Percentiles rank a stretch among this genome's conserved stretches.
These are phyloP conservation scores for Cantharis rustica DNA, from an alignment of 2,888 invertebrate genomes.

Conservation along the genomic window DNA sequence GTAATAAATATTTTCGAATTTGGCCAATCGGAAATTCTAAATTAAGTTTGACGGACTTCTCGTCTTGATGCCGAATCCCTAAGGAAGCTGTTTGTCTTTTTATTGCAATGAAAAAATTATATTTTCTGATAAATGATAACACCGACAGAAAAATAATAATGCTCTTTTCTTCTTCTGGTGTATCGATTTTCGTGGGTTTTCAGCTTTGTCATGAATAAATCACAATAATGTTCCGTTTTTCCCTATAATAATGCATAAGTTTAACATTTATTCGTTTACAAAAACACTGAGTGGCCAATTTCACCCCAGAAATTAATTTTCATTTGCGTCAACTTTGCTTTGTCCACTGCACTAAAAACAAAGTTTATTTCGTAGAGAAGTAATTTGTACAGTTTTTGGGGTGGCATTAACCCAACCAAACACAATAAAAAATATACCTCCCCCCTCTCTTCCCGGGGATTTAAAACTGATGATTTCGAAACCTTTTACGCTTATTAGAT, in stretches of 20 bases:
- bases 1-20: neutral
- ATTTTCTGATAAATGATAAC: neutral
- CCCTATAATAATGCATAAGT: neutral
- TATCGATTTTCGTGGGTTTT: neutral
- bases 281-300: neutral
- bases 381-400: too few relatives aligned
- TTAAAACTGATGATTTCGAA: too few relatives aligned
- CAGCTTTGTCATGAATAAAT: neutral
- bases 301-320: neutral
- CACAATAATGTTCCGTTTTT: neutral
- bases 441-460: too few relatives aligned
- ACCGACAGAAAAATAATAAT: neutral
- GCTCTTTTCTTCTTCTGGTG: neutral
- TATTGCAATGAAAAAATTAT: neutral
- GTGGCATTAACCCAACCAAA: too few relatives aligned
- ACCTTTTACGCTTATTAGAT: too few relatives aligned
- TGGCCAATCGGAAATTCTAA: neutral
- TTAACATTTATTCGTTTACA: neutral
- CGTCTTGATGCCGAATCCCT: neutral
- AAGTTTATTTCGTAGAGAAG: too few relatives aligned
- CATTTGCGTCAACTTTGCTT: too few relatives aligned
- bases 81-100: neutral
- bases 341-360: too few relatives aligned
- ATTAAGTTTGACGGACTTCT: neutral
- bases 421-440: too few relatives aligned